These are phyloP conservation scores for Drosophila tani DNA, from an alignment of 1,140 invertebrate genomes.

Conservation along the genomic window DNA sequence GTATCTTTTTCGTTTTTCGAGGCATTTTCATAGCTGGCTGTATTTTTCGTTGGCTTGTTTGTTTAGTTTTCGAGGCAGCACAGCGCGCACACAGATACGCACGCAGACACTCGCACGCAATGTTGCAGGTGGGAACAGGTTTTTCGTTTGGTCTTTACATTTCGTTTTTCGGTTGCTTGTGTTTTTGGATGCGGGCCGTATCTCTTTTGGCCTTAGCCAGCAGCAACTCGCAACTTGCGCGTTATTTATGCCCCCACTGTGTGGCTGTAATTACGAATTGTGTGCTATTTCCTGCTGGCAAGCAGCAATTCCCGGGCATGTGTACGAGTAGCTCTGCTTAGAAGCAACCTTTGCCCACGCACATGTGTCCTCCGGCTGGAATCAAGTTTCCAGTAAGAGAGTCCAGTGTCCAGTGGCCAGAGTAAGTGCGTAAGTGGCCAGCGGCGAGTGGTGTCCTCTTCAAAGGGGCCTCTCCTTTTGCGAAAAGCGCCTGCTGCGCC, in stretches of 20 bases:
- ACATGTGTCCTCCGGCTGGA: conserved; percentile 45
- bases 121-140: conserved; percentile 83
- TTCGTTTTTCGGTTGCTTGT: conserved; percentile 24
- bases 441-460: conserved; percentile 38
- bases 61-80: conserved; percentile 75
- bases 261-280: conserved; percentile 73
- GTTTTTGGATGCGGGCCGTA: conserved; percentile 73
- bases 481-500: conserved; percentile 39
- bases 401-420: conserved; percentile 55
- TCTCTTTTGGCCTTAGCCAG: conserved; percentile 65
- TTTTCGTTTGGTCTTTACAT: conserved; percentile 34
- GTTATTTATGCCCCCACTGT: conserved; percentile 80
- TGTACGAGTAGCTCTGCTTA: not conserved
- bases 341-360: conserved; percentile 38
- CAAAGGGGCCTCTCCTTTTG: conserved; percentile 28
- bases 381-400: conserved; percentile 55
- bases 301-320: conserved; percentile 14
- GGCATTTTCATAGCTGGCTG: conserved; percentile 71
- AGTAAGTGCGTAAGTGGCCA: conserved; percentile 41
- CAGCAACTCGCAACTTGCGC: conserved; percentile 28
- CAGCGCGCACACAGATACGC: conserved; percentile 34
- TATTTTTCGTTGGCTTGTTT: conserved; percentile 79
- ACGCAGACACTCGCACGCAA: conserved; percentile 39
- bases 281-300: conserved; percentile 37
- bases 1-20: conserved; percentile 52